phyloP scores from a whole-genome alignment of 2,797 vertebrate genomes.

The Smutsia temminckii region DNA sequence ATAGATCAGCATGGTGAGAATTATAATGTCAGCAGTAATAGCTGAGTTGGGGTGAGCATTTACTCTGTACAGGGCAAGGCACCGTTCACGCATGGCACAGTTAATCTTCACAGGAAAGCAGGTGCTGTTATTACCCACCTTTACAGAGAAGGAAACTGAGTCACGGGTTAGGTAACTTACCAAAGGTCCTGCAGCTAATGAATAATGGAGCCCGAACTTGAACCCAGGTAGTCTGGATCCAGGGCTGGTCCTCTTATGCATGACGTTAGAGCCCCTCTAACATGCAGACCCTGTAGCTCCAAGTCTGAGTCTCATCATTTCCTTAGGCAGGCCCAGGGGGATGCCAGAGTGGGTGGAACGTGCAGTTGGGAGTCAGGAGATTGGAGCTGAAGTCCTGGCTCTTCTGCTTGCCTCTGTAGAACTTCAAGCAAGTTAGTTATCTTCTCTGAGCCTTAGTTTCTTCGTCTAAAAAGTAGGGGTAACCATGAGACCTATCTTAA shows the following conservation, averaged over 20 bases:
- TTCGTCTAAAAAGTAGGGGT: neutral
- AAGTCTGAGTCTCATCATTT: neutral
- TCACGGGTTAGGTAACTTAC: neutral
- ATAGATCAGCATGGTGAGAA: neutral
- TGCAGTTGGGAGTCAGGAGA: neutral
- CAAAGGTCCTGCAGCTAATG: neutral
- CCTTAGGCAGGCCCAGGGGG: neutral
- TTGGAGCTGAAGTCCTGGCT: neutral
- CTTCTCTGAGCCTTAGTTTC: neutral
- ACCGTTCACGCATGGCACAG: neutral
- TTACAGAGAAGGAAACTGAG: neutral
- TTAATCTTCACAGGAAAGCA: neutral
- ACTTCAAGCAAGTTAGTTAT: neutral
- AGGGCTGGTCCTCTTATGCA: neutral
- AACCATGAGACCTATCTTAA: neutral
- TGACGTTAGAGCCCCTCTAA: neutral
- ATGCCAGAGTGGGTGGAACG: neutral
- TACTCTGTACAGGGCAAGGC: neutral
- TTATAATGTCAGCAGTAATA: fast-evolving
- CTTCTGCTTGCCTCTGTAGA: neutral
- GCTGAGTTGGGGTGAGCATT: neutral
- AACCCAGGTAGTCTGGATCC: neutral
- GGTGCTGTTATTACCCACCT: neutral
- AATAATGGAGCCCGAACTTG: neutral
- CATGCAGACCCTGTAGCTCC: neutral